Base-by-base conservation (phyloP, 1,140 invertebrate species). In the Magallana angulata region DNA sequence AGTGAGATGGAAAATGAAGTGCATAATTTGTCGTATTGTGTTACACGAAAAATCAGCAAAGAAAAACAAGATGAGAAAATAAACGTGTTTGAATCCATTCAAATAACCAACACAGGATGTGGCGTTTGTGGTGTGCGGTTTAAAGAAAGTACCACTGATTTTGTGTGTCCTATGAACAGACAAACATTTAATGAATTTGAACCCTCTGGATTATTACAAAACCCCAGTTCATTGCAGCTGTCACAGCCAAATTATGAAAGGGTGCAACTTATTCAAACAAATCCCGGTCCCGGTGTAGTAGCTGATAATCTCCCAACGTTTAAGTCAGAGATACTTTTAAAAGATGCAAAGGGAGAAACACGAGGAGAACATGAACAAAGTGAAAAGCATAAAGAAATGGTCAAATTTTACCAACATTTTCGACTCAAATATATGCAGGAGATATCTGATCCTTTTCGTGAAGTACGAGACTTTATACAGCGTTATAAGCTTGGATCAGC, bases 51-150 rank as follows among this genome's bases (percentile, higher is more conserved):
- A 57, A n/a, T 85, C 8, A 24, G 14, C 30, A 84, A 30, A 18
- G 83, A 85, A 64, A 62, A 58, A 11, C 1, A 14, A 9, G 60
- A 30, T 1, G 30, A 56, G 7, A 24, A 16, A 56, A 24, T 56
- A 8, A 71, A 88, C 5, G 64, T 88, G 8, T 88, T 88, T 60
- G 57, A 82, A 58, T 59, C 57, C n/a, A 59, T 57, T 14, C 57
- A 82, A 16, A 71, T 88, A 57, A 57, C 59, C 64, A 84, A 88
- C 14, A 82, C 18, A 0, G 57, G 62, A 48, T 88, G 87, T 88
- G 87, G 87, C 2, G 71, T 88, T 57, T 88, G 87, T 82, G 87
- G 87, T 11, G 84, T 48, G 36, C 59, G 57, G 16, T 88, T 88
- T 14, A 57, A 62, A 80, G 16, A 24, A 57, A 30, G 18, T 7